A percentile compares a stretch with the other conserved stretches of the same genome.
These are phyloP conservation scores for Epistrophe eligans DNA, from an alignment of 2,888 invertebrate species.

Conservation along the genomic window DNA sequence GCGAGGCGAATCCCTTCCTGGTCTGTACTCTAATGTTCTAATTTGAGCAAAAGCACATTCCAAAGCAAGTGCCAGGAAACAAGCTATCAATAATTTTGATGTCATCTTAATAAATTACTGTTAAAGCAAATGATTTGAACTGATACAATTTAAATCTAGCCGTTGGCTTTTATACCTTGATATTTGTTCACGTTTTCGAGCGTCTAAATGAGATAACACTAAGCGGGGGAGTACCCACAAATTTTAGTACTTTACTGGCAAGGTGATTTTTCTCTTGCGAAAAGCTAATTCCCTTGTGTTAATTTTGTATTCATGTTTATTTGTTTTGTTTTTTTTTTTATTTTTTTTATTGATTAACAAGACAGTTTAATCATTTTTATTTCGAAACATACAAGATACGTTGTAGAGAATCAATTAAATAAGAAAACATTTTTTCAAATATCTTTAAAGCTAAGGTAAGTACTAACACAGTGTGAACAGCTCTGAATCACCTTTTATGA, in stretches of 20 bases:
- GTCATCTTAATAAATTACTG: not conserved
- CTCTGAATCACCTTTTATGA: too few relatives aligned
- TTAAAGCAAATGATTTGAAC: not conserved
- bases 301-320: too few relatives aligned
- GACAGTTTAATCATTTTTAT: too few relatives aligned
- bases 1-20: slow-evolving; percentile 17
- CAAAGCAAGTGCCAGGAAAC: slow-evolving; percentile 7
- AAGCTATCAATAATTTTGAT: slow-evolving; percentile 18
- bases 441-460: too few relatives aligned
- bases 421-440: too few relatives aligned
- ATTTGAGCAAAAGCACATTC: slow-evolving; percentile 13
- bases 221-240: not conserved
- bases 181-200: not conserved
- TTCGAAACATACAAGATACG: too few relatives aligned
- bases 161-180: slow-evolving; percentile 11
- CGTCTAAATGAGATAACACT: not conserved
- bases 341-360: too few relatives aligned
- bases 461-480: too few relatives aligned
- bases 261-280: not conserved
- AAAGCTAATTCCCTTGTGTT: not conserved
- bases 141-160: not conserved
- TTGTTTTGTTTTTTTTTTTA: too few relatives aligned
- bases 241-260: not conserved
- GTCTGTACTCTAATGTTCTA: slow-evolving; percentile 34
- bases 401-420: too few relatives aligned